Percentiles rank a stretch among this genome's conserved stretches.
phyloP scores from a whole-genome alignment of 2,888 invertebrate species.

The Plebejus anna region DNA sequence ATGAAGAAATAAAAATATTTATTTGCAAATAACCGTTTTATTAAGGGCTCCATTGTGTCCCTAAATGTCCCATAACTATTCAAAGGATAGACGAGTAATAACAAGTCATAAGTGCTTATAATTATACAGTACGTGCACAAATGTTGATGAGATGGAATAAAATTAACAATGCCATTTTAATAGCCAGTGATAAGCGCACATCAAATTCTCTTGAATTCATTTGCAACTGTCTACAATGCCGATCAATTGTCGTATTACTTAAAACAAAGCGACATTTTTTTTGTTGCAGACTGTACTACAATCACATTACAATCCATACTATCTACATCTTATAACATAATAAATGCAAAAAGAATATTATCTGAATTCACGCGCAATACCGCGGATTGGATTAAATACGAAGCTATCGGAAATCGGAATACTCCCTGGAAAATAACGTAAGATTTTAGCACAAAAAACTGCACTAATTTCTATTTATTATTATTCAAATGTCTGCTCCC shows the following conservation, averaged over 20 bases:
- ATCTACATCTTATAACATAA: too few relatives aligned
- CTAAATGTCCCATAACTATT: not conserved
- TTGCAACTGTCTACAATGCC: not conserved
- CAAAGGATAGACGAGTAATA: not conserved
- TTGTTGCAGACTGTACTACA: not conserved
- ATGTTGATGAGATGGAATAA: slow-evolving; percentile 8
- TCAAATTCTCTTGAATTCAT: not conserved
- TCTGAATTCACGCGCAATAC: too few relatives aligned
- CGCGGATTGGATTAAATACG: too few relatives aligned
- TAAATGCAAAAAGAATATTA: too few relatives aligned
- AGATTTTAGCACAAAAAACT: too few relatives aligned
- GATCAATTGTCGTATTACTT: not conserved
- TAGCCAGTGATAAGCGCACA: not conserved
- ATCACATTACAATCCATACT: too few relatives aligned
- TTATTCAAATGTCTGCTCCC: too few relatives aligned
- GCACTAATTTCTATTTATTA: too few relatives aligned
- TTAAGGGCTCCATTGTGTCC: not conserved
- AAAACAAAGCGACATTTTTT: not conserved
- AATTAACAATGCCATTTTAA: slow-evolving; percentile 9
- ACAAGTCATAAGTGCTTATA: not conserved
- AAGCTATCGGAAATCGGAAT: too few relatives aligned
- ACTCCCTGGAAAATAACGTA: too few relatives aligned
- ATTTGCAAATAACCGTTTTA: not conserved
- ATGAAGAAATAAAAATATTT: too few relatives aligned
- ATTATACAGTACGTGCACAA: slow-evolving; percentile 4